Evolutionary conservation across 2,797 vertebrate genomes (phyloP).

Genomic region (Tangara arthus): DNA sequence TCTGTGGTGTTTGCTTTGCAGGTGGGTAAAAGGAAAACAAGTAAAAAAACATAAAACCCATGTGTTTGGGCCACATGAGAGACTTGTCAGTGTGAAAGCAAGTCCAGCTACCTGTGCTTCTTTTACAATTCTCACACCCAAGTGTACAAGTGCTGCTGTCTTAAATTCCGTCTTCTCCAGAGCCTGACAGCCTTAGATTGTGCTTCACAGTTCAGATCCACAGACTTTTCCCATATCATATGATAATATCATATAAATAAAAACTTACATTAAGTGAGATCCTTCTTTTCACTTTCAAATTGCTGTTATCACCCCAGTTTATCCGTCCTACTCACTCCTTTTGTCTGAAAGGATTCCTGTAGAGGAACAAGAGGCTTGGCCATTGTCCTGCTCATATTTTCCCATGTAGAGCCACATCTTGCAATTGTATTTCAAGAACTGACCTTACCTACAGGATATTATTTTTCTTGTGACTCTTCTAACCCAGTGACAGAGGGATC

Average conservation of each 20-base stretch:
- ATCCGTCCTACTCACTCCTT: background rate
- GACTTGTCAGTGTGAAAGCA: background rate
- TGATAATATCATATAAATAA: background rate
- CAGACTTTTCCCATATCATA: background rate
- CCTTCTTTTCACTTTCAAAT: background rate
- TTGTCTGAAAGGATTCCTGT: background rate
- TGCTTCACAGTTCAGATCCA: background rate
- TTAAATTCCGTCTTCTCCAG: background rate
- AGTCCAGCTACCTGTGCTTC: background rate
- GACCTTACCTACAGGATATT: background rate
- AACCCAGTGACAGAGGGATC: background rate
- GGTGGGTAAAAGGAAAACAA: background rate
- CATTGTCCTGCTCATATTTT: background rate
- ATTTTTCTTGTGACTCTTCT: slow-evolving; percentile 13
- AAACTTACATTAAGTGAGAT: background rate
- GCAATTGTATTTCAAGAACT: background rate
- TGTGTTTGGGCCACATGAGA: background rate
- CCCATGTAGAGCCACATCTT: background rate
- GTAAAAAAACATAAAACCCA: accelerated
- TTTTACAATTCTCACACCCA: background rate
- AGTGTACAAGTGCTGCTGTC: background rate
- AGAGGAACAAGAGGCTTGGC: background rate
- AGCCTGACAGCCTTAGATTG: background rate
- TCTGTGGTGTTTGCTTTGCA: background rate
- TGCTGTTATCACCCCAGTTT: background rate